Conservation (phyloP, 2,888 invertebrate genomes). For the Pyrgus malvae region DNA sequence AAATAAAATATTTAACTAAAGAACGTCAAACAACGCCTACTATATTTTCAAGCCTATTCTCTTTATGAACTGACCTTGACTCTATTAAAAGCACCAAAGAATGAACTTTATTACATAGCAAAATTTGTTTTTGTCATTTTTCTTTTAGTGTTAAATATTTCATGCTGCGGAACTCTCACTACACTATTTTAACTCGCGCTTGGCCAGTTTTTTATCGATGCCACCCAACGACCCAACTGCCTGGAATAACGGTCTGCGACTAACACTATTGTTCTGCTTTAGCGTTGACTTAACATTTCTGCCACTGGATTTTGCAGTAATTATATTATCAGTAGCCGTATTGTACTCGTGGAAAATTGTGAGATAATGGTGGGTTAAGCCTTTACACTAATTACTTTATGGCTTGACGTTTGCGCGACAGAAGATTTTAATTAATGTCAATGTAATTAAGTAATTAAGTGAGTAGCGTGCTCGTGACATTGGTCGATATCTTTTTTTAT, state of each 20-base stretch:
- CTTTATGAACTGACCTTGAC: too few relatives aligned
- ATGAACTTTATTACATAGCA: too few relatives aligned
- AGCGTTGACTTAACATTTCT: constrained; percentile 45
- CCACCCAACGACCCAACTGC: constrained; percentile 58
- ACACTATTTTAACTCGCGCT: too few relatives aligned
- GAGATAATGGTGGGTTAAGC: constrained; percentile 21
- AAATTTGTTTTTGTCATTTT: too few relatives aligned
- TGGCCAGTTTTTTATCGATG: constrained; percentile 39
- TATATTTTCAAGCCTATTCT: too few relatives aligned
- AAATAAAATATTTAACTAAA: too few relatives aligned
- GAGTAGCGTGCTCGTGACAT: too few relatives aligned
- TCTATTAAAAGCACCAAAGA: too few relatives aligned
- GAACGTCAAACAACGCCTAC: too few relatives aligned
- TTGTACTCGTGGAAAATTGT: constrained; percentile 26
- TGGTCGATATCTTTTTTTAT: too few relatives aligned
- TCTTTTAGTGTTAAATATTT: too few relatives aligned
- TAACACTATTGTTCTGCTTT: constrained; percentile 62
- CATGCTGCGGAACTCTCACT: too few relatives aligned
- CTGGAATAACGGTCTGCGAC: constrained; percentile 65
- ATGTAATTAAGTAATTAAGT: not conserved
- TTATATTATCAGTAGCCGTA: constrained; percentile 49
- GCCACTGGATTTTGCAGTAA: constrained; percentile 68
- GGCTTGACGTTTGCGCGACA: constrained; percentile 2
- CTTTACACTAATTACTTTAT: constrained; percentile 22
- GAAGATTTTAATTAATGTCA: constrained; percentile 1